Percentiles rank a stretch among this genome's conserved stretches.
Evolutionary conservation across 2,113 vertebrate species (phyloP).

Genomic region (Halichoeres trimaculatus): DNA sequence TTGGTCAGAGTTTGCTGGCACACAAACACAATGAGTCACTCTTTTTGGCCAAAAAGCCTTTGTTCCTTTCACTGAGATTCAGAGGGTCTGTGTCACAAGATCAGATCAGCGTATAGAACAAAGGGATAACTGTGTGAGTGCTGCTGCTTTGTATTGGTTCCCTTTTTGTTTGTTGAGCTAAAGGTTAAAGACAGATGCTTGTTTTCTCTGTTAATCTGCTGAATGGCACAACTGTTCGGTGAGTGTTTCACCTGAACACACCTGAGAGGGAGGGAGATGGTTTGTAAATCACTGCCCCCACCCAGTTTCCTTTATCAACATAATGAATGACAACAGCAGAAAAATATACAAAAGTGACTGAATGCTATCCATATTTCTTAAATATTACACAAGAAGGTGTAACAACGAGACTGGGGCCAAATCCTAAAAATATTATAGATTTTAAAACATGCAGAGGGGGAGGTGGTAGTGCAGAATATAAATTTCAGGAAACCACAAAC

Average conservation of each 20-base stretch:
- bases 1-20: conserved; percentile 16
- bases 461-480: too few species aligned
- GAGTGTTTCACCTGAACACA: conserved; percentile 7
- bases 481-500: too few species aligned
- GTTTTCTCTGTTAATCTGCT: conserved; percentile 1
- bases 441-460: too few species aligned
- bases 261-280: neutral
- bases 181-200: conserved; percentile 9
- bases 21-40: conserved; percentile 49
- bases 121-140: conserved; percentile 52
- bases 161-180: conserved; percentile 32
- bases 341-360: neutral
- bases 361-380: too few species aligned
- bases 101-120: conserved; percentile 58
- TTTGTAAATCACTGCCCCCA: neutral
- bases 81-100: conserved; percentile 57
- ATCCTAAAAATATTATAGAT: too few species aligned
- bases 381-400: too few species aligned
- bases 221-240: neutral
- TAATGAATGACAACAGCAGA: neutral
- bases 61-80: conserved; percentile 68
- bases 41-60: conserved; percentile 50
- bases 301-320: neutral
- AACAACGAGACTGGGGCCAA: too few species aligned
- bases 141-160: conserved; percentile 26